Evolutionary conservation across 2,113 vertebrate species (phyloP), one percentile per base, ranked within the genome.

Genomic region (Candoia aspera): DNA sequence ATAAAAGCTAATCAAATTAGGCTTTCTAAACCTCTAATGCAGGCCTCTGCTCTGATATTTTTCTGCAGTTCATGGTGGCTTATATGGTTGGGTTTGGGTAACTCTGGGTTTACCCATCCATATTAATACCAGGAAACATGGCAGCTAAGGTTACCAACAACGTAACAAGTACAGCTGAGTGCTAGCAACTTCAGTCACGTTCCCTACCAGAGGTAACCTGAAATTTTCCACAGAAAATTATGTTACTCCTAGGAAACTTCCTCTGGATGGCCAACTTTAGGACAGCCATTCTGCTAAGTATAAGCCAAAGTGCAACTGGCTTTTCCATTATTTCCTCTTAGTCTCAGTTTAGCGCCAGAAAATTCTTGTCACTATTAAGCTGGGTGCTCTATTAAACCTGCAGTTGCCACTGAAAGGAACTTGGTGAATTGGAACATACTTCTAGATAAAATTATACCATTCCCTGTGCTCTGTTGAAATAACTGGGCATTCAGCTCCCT

Each of bases 331-430:
- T 24, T 11, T 29, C 13, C 49, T 21, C 89, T 79, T 94, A 0
- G 54, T 92, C 87, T 23, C 0, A 0, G 1, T 0, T 8, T 2
- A 89, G 37, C 29, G 37, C 58, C 4, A 88, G 6, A 0, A 29
- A 5, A 15, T 0, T 24, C 85, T 58, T 60, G 87, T 90, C 37
- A 0, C 1, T 8, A 15, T 1, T 0, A 85, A 33, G 84, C 54
- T 24, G 92, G 54, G 54, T 21, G 15, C 91, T 0, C 0, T 0
- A 0, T 4, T 49, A 3, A 2, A 2, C 4, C 2, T 26, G 64
- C 0, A 54, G 17, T 4, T 11, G 57, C 23, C n/a, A 54, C 15
- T 58, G 54, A 87, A 55, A 62, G 46, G 54, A 5, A 79, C 17
- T 42, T 42, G 9, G 73, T 79, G 33, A 73, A 0, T 24, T 64